These are phyloP conservation scores for Brachypterus glaber DNA, from an alignment of 2,888 invertebrate genomes.

Conservation along the genomic window DNA sequence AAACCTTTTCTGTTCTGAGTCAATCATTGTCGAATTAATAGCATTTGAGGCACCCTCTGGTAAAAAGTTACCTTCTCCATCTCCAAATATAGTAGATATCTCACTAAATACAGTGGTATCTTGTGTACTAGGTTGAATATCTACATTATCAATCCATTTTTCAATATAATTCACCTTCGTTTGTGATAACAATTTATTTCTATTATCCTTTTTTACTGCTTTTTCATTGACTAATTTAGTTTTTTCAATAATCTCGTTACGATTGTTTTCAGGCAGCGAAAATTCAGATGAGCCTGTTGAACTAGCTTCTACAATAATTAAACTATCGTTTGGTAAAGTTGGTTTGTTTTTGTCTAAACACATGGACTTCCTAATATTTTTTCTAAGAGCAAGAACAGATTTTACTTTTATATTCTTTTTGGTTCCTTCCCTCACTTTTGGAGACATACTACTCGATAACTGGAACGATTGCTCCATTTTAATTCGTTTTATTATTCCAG, in stretches of 20 bases:
- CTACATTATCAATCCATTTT: conserved; percentile 25
- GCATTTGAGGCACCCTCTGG: conserved; percentile 17
- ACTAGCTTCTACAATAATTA: conserved; percentile 17
- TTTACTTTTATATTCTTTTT: conserved; percentile 25
- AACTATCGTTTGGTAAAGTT: conserved; percentile 18
- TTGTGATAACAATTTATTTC: conserved; percentile 3
- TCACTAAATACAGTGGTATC: conserved; percentile 25
- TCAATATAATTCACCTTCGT: conserved; percentile 16
- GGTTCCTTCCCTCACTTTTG: conserved; percentile 25
- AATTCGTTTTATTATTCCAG: neutral
- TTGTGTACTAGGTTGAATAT: conserved; percentile 9
- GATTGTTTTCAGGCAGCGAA: neutral
- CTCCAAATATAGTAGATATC: conserved; percentile 26
- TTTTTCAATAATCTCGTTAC: neutral
- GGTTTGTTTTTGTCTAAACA: conserved; percentile 23
- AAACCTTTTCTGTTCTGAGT: conserved; percentile 21
- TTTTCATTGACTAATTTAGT: neutral
- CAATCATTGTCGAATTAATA: conserved; percentile 27
- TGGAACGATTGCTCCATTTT: conserved; percentile 28
- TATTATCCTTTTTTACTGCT: conserved; percentile 2
- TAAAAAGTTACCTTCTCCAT: conserved; percentile 16
- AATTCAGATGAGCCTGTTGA: conserved; percentile 1
- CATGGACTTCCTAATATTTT: conserved; percentile 29
- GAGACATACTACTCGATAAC: conserved; percentile 33
- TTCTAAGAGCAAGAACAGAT: conserved; percentile 30